Conservation (phyloP, 1,140 invertebrate species). For the Teleogryllus occipitalis region DNA sequence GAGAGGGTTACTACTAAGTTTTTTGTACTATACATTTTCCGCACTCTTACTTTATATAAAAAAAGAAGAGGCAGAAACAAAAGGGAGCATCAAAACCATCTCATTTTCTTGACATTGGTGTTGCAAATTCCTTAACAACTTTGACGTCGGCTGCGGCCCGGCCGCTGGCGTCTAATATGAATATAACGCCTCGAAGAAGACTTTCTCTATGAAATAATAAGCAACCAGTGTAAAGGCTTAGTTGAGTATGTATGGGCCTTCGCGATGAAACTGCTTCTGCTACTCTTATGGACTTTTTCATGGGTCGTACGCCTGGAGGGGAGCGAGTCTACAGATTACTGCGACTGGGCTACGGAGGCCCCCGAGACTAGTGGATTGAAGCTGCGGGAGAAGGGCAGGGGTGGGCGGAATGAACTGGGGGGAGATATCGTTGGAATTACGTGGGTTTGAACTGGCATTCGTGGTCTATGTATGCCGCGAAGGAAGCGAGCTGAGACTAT, state of each 20-base stretch:
- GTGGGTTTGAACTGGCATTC: too few relatives aligned
- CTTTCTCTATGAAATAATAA: conserved; percentile 6
- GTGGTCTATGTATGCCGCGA: too few relatives aligned
- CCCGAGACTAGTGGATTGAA: too few relatives aligned
- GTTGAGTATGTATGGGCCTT: neutral
- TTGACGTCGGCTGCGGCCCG: neutral
- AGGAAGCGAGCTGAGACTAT: too few relatives aligned
- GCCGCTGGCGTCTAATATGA: neutral
- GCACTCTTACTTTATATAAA: conserved; percentile 7
- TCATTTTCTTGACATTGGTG: conserved; percentile 4
- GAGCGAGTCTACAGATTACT: neutral
- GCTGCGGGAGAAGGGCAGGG: neutral
- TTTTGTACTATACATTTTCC: neutral
- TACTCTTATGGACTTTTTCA: neutral
- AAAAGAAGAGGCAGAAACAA: neutral
- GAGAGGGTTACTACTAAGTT: conserved; percentile 7
- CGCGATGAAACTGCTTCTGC: neutral
- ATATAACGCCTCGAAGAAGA: neutral
- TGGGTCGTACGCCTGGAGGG: neutral
- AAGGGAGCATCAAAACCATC: conserved; percentile 1
- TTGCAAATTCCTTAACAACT: conserved; percentile 5
- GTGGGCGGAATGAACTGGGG: neutral
- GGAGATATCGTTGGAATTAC: too few relatives aligned
- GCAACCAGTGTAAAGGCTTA: neutral
- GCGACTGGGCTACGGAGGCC: neutral